Conservation (phyloP, 1,140 invertebrate genomes). For the Neuroterus valhalla region DNA sequence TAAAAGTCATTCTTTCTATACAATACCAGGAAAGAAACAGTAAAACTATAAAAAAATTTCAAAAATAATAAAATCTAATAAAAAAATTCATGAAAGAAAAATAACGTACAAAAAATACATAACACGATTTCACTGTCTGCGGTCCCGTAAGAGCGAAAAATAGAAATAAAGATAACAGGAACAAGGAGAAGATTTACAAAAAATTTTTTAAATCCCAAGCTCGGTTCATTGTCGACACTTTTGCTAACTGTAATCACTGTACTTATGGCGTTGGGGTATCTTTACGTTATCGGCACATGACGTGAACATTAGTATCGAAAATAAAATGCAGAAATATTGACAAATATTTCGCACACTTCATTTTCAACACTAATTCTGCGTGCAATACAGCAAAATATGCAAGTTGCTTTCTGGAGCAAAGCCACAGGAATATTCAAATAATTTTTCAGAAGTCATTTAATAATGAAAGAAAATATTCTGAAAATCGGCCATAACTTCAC, state of each 20-base stretch:
- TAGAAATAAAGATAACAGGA: slow-evolving; percentile 28
- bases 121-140: slow-evolving; percentile 16
- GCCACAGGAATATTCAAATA: slow-evolving; percentile 1
- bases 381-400: slow-evolving; percentile 15
- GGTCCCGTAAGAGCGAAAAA: slow-evolving; percentile 11
- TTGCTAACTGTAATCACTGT: slow-evolving; percentile 16
- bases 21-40: neutral
- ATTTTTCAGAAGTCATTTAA: neutral
- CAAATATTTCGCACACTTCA: neutral
- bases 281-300: slow-evolving; percentile 15
- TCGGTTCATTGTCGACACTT: slow-evolving; percentile 22
- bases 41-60: neutral
- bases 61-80: slow-evolving; percentile 2
- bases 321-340: slow-evolving; percentile 1
- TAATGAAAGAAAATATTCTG: neutral
- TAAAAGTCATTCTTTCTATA: neutral
- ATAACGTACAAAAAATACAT: neutral
- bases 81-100: neutral
- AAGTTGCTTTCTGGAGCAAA: neutral
- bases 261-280: slow-evolving; percentile 18
- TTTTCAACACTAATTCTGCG: slow-evolving; percentile 12
- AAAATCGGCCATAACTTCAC: neutral
- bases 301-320: slow-evolving; percentile 4
- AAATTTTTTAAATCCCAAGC: slow-evolving; percentile 10
- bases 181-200: slow-evolving; percentile 23